A percentile compares a stretch with the other conserved stretches of the same genome.
These are phyloP conservation scores for Brenthis ino DNA, from an alignment of 2,888 invertebrate genomes.

Conservation along the genomic window DNA sequence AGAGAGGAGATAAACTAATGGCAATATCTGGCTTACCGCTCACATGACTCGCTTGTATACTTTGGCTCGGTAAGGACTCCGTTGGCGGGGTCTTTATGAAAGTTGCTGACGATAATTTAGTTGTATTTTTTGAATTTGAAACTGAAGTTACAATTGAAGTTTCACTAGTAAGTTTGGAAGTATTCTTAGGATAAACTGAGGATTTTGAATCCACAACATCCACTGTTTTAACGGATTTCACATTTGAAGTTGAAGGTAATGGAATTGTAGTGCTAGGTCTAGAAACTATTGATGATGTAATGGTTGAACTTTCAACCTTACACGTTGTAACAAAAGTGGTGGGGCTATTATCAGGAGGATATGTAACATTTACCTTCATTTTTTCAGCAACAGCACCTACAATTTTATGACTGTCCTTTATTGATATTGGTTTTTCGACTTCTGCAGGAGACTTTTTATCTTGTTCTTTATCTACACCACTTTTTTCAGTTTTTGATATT, in stretches of 20 bases:
- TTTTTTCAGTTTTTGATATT: constrained; percentile 11
- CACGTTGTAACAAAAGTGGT: neutral
- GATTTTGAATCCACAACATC: constrained; percentile 28
- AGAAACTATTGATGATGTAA: constrained; percentile 19
- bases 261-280: constrained; percentile 28
- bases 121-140: constrained; percentile 9
- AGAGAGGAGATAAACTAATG: constrained; percentile 9
- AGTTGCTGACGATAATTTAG: constrained; percentile 28
- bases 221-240: constrained; percentile 30
- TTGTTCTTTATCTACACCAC: neutral
- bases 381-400: neutral
- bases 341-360: neutral
- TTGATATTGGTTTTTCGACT: neutral
- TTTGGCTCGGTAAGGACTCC: constrained; percentile 27
- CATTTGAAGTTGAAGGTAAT: constrained; percentile 30
- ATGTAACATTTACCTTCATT: constrained; percentile 3
- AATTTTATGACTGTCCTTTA: constrained; percentile 5
- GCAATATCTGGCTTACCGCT: constrained; percentile 17
- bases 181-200: constrained; percentile 24
- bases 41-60: constrained; percentile 27
- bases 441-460: constrained; percentile 7
- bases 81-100: constrained; percentile 32
- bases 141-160: constrained; percentile 11
- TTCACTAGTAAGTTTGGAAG: constrained; percentile 19
- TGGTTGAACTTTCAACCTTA: neutral